A percentile compares a stretch with the other conserved stretches of the same genome.
phyloP scores from a whole-genome alignment of 2,113 vertebrate genomes.

The Phyllostomus hastatus region DNA sequence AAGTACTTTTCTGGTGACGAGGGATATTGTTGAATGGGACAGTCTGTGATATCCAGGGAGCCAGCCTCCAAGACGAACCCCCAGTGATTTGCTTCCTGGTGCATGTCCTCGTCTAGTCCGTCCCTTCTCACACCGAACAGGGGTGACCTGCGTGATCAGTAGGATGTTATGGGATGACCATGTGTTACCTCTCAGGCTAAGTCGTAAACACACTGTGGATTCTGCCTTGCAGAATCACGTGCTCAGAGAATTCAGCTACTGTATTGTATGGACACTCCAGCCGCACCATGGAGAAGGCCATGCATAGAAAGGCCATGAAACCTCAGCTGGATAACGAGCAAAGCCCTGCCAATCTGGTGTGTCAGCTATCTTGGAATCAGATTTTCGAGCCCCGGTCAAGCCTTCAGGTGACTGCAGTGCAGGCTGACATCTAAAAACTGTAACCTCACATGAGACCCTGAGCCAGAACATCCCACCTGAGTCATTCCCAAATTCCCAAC shows the following conservation, averaged over 20 bases:
- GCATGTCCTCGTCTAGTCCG: background rate
- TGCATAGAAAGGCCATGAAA: background rate
- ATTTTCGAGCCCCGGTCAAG: background rate
- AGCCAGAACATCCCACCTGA: background rate
- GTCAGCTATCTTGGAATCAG: background rate
- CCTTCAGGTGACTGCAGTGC: background rate
- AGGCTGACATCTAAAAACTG: background rate
- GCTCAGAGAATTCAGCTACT: background rate
- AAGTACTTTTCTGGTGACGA: background rate
- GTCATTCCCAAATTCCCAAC: background rate
- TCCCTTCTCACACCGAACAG: background rate
- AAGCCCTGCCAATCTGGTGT: background rate
- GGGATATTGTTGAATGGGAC: background rate
- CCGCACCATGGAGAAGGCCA: background rate
- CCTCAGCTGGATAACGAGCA: background rate
- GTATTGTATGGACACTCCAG: no score
- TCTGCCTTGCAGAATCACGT: background rate
- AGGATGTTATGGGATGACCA: no score
- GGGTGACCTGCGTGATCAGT: background rate
- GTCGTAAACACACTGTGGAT: background rate
- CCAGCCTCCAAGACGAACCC: no score
- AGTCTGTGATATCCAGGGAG: background rate
- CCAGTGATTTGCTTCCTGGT: background rate
- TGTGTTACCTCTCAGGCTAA: background rate
- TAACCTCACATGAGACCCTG: background rate